Base-by-base conservation (phyloP, 1,140 invertebrate species). In the Zophobas morio region DNA sequence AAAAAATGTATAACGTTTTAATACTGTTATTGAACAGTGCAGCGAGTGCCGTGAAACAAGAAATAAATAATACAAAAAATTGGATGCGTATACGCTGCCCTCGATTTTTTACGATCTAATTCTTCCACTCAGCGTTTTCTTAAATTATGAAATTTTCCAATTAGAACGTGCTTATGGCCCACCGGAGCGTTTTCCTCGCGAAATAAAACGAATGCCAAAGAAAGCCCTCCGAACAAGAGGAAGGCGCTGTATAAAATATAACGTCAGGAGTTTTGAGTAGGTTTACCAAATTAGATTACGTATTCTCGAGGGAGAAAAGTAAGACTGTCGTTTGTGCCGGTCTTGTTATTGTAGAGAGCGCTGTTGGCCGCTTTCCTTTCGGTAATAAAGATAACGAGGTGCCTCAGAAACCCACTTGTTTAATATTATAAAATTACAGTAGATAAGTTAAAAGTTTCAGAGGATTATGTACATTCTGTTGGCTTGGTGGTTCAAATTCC, bases 251-350 rank as follows among this genome's bases (percentile, higher is more conserved):
- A 73, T 76, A 75, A 80, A 80, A 78, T 78, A 81, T 79, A 76
- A 81, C 80, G 78, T 81, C 80, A 78, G 60, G 60, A 75, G 75
- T 74, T 79, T 76, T 72, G 72, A 78, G 56, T 76, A 74, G 80
- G 75, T 79, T 81, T 74, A 78, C 71, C 75, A 81, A 81, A 81
- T 81, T 81, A 81, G 80, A 81, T 81, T 81, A 81, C 70, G 63
- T 81, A 75, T 79, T 79, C 78, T 74, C 57, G 56, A 42, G 77
- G 77, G 80, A 77, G 74, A 70, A 74, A 80, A 78, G 77, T 80
- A 78, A 78, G 77, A 70, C 77, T 74, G 71, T 74, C 60, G 60
- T 53, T 81, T 75, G 73, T 77, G 70, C 70, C 76, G 63, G 70
- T 74, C 75, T 70, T 72, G 63, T 72, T 76, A 76, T 77, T 57